phyloP scores from a whole-genome alignment of 2,888 invertebrate species.

The Prosopocoilus inquinatus region DNA sequence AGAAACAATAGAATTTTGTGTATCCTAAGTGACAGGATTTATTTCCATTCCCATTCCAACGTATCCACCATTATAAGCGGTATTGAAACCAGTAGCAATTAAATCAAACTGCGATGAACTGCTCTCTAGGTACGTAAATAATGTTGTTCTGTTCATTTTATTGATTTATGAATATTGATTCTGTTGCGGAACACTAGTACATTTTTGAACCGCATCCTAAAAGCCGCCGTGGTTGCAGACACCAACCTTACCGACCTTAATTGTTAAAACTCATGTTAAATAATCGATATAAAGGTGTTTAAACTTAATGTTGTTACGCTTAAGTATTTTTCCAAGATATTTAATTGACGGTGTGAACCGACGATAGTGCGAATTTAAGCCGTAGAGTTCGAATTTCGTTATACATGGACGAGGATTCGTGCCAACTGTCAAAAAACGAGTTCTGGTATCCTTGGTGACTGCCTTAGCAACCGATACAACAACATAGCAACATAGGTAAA shows the following conservation, averaged over 20 bases:
- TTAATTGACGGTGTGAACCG: background rate
- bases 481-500: constrained; percentile 52
- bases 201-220: background rate
- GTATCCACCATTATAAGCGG: too few species aligned
- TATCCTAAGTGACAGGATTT: too few species aligned
- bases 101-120: background rate
- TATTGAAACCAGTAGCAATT: too few species aligned
- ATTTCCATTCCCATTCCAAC: too few species aligned
- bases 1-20: too few species aligned
- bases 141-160: background rate
- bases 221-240: background rate
- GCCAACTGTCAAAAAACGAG: constrained; percentile 47
- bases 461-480: constrained; percentile 54
- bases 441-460: constrained; percentile 53
- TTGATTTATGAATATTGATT: background rate
- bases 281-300: background rate
- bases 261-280: background rate
- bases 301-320: too few species aligned
- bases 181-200: background rate
- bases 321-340: background rate
- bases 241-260: background rate
- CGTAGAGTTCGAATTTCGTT: background rate
- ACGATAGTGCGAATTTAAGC: background rate
- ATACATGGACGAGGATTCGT: background rate
- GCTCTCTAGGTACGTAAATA: constrained; percentile 1